Conservation (phyloP, 2,113 vertebrate genomes). For the Notechis scutatus region DNA sequence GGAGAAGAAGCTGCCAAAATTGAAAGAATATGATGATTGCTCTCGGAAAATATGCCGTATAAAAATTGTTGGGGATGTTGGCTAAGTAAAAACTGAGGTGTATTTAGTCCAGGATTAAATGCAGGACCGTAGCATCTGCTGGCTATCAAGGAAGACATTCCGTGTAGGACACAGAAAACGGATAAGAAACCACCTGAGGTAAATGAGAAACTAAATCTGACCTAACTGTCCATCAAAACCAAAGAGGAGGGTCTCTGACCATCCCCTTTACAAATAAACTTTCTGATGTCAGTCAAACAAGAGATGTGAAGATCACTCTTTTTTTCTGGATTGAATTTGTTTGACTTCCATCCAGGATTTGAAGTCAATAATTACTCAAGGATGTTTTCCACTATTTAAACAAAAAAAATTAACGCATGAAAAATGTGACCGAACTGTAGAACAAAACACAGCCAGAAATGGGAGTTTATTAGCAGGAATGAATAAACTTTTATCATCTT, state of each 20-base stretch:
- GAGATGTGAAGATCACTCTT: neutral
- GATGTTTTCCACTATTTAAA: neutral
- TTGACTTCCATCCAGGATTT: neutral
- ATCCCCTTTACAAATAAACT: neutral
- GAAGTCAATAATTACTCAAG: neutral
- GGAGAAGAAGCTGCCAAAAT: neutral
- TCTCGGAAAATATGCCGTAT: neutral
- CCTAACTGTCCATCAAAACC: neutral
- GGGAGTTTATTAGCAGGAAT: neutral
- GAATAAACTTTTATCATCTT: neutral
- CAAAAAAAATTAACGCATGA: neutral
- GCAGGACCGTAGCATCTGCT: neutral
- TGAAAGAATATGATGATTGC: neutral
- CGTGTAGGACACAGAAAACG: neutral
- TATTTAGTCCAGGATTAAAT: neutral
- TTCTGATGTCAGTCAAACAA: neutral
- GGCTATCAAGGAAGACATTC: neutral
- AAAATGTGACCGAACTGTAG: neutral
- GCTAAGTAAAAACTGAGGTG: neutral
- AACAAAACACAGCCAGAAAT: neutral
- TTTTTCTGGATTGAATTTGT: neutral
- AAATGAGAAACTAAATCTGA: neutral
- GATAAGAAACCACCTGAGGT: neutral
- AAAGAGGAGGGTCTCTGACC: neutral
- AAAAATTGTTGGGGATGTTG: conserved; percentile 21